Evolutionary conservation across 2,113 vertebrate species (phyloP), one percentile per base, ranked within the genome.

Genomic region (Amphiprion ocellaris): DNA sequence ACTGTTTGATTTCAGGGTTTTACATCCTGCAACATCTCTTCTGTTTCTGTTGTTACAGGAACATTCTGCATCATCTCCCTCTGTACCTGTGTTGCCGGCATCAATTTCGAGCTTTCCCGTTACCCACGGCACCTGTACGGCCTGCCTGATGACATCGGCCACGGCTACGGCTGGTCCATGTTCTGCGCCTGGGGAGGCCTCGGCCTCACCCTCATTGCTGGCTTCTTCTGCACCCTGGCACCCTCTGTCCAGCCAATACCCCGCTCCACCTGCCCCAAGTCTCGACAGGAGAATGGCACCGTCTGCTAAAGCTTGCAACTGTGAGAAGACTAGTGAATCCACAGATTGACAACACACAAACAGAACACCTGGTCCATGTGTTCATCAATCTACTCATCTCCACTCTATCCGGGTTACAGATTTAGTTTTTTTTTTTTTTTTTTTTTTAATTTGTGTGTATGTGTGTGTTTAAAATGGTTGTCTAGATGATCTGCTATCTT

Each of bases 41-140:
- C 6, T 81, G 21, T 81, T 69, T 66, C 6, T 81, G 21, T 81
- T 10, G 11, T 62, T 70, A 4, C 92, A 99, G 98, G 98, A 84
- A 99, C 98, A 72, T 99, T 99, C 95, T 99, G 98, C 94, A 99
- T 99, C 94, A 99, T 99, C 87, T 98, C 98, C 92, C 96, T 99
- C 92, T 99, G 98, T 89, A 99, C 98, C 74, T 99, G 97, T 0
- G 97, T 99, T 80, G 98, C 98, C 9, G 98, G 97, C 89, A 99
- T 99, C 93, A 99, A 99, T 96, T 99, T 99, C 0, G 97, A 99
- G 95, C 96, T 99, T 5, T 99, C 98, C 47, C 98, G 98, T 69
- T 98, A 97, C 75, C 98, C 98, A 0, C 97, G 96, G 64, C 96
- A 98, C 93, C 93, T 99, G 90, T 99, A 97, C 0, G 96, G 97